Percentiles rank a stretch among this genome's conserved stretches.
Evolutionary conservation across 2,888 invertebrate genomes (phyloP).

Genomic region (Lycocerus yunnanus): DNA sequence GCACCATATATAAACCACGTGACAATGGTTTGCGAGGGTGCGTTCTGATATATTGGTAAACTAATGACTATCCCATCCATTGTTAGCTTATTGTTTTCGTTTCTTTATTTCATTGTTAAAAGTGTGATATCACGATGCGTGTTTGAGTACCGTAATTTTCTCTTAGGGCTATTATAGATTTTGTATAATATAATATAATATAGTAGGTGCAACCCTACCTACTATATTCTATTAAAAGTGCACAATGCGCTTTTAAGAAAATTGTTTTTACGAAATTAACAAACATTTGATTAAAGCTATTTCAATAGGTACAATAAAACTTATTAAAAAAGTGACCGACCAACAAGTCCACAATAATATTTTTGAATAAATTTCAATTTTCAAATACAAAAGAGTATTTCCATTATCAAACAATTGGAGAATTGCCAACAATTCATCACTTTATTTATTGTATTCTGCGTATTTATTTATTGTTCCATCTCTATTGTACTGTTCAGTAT

Average conservation of each 20-base stretch:
- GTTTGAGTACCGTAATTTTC: conserved; percentile 38
- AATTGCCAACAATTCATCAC: conserved; percentile 31
- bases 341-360: conserved; percentile 16
- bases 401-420: conserved; percentile 31
- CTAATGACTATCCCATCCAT: conserved; percentile 44
- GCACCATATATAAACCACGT: conserved; percentile 27
- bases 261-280: background rate
- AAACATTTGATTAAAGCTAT: background rate
- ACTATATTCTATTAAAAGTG: background rate
- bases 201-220: background rate
- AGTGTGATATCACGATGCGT: conserved; percentile 43
- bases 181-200: too few species aligned
- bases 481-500: conserved; percentile 24
- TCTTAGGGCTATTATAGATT: conserved; percentile 4
- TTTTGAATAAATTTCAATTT: conserved; percentile 29
- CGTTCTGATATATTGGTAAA: conserved; percentile 38
- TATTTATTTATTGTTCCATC: conserved; percentile 28
- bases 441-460: conserved; percentile 30
- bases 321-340: background rate
- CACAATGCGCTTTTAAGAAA: background rate
- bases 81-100: conserved; percentile 37
- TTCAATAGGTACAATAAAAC: background rate
- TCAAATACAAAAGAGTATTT: conserved; percentile 26
- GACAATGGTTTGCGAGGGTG: conserved; percentile 32
- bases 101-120: conserved; percentile 38